Percentiles rank a stretch among this genome's conserved stretches.
Evolutionary conservation across 64 coral and sea anemone genomes (phyloP).

Genomic region (Montipora foliosa): DNA sequence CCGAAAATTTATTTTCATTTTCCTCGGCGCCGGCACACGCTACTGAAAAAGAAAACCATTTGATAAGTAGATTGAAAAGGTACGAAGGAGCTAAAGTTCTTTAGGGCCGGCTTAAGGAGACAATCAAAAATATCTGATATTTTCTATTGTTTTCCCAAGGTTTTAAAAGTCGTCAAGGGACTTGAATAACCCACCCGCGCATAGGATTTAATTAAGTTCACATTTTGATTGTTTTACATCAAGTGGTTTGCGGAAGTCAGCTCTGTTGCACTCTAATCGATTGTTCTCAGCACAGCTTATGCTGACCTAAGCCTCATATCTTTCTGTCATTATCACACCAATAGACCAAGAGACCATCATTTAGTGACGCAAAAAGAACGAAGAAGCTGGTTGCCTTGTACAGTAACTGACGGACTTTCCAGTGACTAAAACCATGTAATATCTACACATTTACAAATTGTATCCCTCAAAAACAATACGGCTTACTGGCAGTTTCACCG

Average conservation of each 20-base stretch:
- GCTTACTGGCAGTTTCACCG: neutral
- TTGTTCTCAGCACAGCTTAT: conserved; percentile 8
- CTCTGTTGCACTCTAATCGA: neutral
- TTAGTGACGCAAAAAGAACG: neutral
- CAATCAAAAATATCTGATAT: conserved; percentile 58
- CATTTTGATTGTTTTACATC: neutral
- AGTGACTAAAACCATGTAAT: neutral
- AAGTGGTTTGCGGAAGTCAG: conserved; percentile 23
- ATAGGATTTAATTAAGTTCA: conserved; percentile 30
- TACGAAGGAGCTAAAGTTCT: conserved; percentile 9
- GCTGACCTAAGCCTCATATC: conserved; percentile 17
- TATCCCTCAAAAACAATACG: neutral
- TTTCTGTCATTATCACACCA: conserved; percentile 33
- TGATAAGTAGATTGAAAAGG: conserved; percentile 31
- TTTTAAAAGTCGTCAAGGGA: conserved; percentile 15
- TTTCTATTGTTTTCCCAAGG: conserved; percentile 14
- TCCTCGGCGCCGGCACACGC: conserved; percentile 12
- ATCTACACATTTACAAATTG: neutral
- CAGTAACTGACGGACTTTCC: neutral
- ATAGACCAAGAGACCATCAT: neutral
- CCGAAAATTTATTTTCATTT: conserved; percentile 34
- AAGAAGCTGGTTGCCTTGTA: neutral
- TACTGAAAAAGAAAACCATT: conserved; percentile 29
- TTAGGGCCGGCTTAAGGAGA: conserved; percentile 34
- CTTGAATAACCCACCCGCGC: neutral